Conservation (phyloP, 2,113 vertebrate genomes). For the Calyptommatus sinebrachiatus region DNA sequence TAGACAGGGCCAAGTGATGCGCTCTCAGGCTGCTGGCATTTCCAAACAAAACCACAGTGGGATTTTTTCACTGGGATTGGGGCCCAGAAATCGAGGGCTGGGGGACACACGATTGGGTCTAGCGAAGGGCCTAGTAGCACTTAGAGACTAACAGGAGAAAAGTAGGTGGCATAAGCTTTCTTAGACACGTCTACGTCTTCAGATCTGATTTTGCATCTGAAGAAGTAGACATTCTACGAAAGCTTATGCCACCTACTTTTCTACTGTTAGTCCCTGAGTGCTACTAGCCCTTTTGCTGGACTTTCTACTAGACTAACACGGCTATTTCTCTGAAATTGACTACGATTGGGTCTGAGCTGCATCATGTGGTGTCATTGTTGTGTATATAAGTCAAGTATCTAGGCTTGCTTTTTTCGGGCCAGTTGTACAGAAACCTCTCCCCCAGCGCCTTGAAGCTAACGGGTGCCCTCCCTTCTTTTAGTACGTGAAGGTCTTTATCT, state of each 20-base stretch:
- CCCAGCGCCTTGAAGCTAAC: background rate
- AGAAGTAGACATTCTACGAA: too few relatives aligned
- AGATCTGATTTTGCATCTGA: too few relatives aligned
- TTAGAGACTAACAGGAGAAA: too few relatives aligned
- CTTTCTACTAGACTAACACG: too few relatives aligned
- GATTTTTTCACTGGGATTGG: constrained; percentile 26
- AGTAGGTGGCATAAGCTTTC: too few relatives aligned
- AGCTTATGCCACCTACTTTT: too few relatives aligned
- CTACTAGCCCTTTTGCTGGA: too few relatives aligned
- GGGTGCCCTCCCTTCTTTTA: background rate
- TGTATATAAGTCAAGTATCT: too few relatives aligned
- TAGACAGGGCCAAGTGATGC: background rate
- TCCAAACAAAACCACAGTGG: constrained; percentile 12
- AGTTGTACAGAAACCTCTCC: background rate
- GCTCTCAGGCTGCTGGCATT: background rate
- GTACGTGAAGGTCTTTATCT: background rate
- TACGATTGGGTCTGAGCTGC: background rate
- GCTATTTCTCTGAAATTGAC: too few relatives aligned
- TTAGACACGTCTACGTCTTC: too few relatives aligned
- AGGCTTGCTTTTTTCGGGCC: background rate
- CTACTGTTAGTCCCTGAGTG: too few relatives aligned
- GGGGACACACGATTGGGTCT: background rate
- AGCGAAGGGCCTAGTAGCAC: too few relatives aligned
- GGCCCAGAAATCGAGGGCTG: constrained; percentile 1
- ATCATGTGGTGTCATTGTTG: background rate